Evolutionary conservation across 1,140 invertebrate genomes (phyloP).

Genomic region (Neotoxoptera formosana): DNA sequence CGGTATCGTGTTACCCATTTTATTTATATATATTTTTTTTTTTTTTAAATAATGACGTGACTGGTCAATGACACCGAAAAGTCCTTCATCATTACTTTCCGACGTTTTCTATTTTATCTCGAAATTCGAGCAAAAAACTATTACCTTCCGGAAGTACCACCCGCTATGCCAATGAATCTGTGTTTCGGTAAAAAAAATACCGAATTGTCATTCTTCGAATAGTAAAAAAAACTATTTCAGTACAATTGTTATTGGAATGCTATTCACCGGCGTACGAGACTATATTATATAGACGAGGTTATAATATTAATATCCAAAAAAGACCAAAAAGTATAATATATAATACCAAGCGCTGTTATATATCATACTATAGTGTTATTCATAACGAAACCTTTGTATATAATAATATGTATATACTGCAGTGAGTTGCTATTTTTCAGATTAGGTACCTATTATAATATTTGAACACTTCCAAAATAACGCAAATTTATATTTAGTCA

Average conservation of each 20-base stretch:
- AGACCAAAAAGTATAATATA: neutral
- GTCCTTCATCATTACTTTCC: slow-evolving; percentile 30
- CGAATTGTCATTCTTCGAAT: neutral
- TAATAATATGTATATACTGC: neutral
- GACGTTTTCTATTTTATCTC: neutral
- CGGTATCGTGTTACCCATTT: neutral
- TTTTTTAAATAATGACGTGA: neutral
- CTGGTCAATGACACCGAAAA: slow-evolving; percentile 21
- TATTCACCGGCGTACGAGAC: neutral
- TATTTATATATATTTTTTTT: neutral
- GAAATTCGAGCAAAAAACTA: slow-evolving; percentile 23
- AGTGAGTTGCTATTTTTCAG: neutral
- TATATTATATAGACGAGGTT: neutral
- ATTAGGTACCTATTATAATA: neutral
- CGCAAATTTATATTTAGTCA: neutral
- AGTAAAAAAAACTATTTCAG: neutral
- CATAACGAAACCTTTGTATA: neutral
- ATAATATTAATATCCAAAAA: neutral
- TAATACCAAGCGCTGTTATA: neutral
- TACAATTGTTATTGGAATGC: slow-evolving; percentile 12
- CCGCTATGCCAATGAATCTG: neutral
- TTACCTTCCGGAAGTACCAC: slow-evolving; percentile 31
- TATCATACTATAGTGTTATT: too few relatives aligned
- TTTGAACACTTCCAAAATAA: neutral
- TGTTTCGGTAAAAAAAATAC: slow-evolving; percentile 9